Evolutionary conservation across 2,113 vertebrate species (phyloP), one percentile per base, ranked within the genome.

Genomic region (Riparia riparia): DNA sequence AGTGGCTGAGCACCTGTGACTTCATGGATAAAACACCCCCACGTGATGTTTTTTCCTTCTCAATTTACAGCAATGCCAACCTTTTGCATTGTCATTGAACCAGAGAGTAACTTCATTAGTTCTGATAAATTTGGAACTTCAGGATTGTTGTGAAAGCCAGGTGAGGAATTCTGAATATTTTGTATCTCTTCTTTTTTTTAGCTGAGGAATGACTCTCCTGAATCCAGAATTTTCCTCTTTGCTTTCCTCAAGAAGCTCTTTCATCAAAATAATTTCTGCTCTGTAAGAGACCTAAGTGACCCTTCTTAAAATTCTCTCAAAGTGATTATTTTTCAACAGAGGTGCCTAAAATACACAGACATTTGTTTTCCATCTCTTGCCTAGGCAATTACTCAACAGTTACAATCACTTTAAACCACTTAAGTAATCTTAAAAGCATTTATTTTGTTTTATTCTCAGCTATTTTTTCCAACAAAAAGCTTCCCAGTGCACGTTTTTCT

Each of bases 1-100:
- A 39, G 10, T 57, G 47, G 29, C 34, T 77, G 58, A 70, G 56
- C 16, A 12, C 37, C 22, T 73, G 44, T 56, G 63, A 32, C 34
- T 86, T 28, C 49, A 3, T 24, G 50, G 63, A 21, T 42, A 28
- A 86, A 76, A 51, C 34, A 13, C 3, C 4, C 34, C 70, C 54
- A 70, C 95, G 28, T 61, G 26, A 11, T 76, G 61, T 90, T 71
- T 88, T 86, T 94, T 93, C 81, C 81, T 61, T 1, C 71, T 96
- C 81, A 10, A 37, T 91, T 98, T 98, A 42, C 96, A 98, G 98
- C 98, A 49, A 91, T 98, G 96, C 98, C 98, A 65, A 97, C 95
- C 57, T 98, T 98, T 94, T 98, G 96, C 28, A 85, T 98, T 25
- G 2, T 72, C 71, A 97, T 98, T 28, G 96, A 98, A 91, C 98